A percentile compares a stretch with the other conserved stretches of the same genome.
Conservation (phyloP, 2,113 vertebrate species). For the Dasyornis broadbenti region DNA sequence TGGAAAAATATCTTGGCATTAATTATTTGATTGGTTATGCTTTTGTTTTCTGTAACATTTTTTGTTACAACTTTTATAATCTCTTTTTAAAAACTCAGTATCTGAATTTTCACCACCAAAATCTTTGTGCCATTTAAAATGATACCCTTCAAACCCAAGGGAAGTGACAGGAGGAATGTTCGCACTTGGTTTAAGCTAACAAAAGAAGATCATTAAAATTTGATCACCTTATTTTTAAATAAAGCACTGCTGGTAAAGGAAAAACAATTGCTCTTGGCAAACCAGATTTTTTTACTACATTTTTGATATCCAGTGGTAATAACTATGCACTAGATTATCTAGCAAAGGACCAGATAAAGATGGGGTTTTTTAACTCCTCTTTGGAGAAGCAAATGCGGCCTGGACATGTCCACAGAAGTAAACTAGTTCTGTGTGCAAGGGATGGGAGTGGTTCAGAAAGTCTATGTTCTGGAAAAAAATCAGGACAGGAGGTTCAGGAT, state of each 20-base stretch:
- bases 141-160: neutral
- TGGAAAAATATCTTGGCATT: neutral
- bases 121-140: neutral
- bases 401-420: neutral
- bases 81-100: neutral
- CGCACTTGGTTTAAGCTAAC: constrained; percentile 19
- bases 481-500: neutral
- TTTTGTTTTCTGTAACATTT: neutral
- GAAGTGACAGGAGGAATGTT: neutral
- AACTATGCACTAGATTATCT: neutral
- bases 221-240: neutral
- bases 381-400: neutral
- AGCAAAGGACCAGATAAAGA: neutral
- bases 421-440: neutral
- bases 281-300: neutral
- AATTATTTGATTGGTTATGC: neutral
- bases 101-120: neutral
- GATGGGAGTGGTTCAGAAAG: neutral
- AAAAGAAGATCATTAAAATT: constrained; percentile 19
- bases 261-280: neutral
- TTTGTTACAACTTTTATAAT: neutral
- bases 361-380: neutral
- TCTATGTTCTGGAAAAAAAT: neutral
- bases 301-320: neutral
- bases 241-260: neutral